A percentile compares a stretch with the other conserved stretches of the same genome.
Conservation (phyloP, 2,113 vertebrate genomes). For the Tretioscincus oriximinensis region DNA sequence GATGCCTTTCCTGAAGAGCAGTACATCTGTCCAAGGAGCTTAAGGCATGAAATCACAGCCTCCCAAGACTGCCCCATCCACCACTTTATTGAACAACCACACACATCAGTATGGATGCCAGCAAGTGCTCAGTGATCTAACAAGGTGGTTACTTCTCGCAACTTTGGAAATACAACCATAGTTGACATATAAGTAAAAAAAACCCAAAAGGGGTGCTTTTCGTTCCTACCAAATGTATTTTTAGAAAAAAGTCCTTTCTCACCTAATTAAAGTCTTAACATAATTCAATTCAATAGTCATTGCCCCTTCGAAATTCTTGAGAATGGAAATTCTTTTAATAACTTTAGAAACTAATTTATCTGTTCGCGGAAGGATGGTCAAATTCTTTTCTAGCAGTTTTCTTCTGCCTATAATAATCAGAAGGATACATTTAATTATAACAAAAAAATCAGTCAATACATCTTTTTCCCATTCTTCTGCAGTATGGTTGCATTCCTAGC, state of each 20-base stretch:
- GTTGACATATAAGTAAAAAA: no score
- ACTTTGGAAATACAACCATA: no score
- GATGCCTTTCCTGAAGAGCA: no score
- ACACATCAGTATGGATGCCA: no score
- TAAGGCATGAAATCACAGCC: no score
- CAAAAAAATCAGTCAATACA: neutral
- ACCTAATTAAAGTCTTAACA: neutral
- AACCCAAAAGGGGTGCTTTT: neutral
- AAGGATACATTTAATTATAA: slow-evolving; percentile 11
- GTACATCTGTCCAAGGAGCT: no score
- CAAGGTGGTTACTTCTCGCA: no score
- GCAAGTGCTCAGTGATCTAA: no score
- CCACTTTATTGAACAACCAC: no score
- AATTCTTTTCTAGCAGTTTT: neutral
- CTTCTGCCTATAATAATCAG: neutral
- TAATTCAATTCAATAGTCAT: neutral
- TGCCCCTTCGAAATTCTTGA: neutral
- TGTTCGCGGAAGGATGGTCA: neutral
- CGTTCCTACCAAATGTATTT: neutral
- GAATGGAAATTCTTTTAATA: neutral
- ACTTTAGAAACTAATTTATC: neutral
- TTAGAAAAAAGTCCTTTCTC: neutral
- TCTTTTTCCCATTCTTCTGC: neutral
- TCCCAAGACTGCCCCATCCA: no score
- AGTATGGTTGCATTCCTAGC: neutral